Conservation (phyloP, 2,113 vertebrate species). For the Opisthocomus hoazin region DNA sequence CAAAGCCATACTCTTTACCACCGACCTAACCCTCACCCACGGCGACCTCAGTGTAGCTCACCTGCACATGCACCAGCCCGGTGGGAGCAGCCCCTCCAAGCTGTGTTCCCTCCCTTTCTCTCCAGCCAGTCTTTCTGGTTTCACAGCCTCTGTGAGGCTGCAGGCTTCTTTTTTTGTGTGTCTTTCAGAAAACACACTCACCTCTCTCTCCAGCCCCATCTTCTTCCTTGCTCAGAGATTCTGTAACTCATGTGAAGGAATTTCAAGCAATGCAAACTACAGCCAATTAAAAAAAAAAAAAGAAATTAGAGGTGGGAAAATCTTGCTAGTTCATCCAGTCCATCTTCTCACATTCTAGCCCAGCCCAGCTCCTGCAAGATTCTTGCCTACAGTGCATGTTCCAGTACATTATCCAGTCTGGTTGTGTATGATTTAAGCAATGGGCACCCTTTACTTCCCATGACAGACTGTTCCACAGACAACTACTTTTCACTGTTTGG, state of each 20-base stretch:
- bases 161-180: background rate
- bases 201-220: background rate
- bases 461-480: background rate
- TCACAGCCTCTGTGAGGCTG: constrained; percentile 30
- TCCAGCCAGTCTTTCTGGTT: constrained; percentile 48
- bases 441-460: background rate
- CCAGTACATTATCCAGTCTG: background rate
- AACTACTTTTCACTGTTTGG: background rate
- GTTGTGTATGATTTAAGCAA: background rate
- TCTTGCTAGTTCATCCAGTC: background rate
- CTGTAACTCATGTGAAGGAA: background rate
- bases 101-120: background rate
- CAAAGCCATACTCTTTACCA: background rate
- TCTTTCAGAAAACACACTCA: constrained; percentile 35
- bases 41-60: background rate
- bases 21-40: background rate
- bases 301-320: background rate
- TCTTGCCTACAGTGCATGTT: background rate
- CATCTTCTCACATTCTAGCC: background rate
- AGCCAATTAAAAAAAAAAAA: background rate
- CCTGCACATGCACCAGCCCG: background rate
- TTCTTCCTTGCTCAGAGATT: background rate
- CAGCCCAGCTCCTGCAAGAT: background rate
- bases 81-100: background rate
- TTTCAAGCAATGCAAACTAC: background rate